These are phyloP conservation scores for Hecatera dysodea DNA, from an alignment of 2,888 invertebrate genomes.

Conservation along the genomic window DNA sequence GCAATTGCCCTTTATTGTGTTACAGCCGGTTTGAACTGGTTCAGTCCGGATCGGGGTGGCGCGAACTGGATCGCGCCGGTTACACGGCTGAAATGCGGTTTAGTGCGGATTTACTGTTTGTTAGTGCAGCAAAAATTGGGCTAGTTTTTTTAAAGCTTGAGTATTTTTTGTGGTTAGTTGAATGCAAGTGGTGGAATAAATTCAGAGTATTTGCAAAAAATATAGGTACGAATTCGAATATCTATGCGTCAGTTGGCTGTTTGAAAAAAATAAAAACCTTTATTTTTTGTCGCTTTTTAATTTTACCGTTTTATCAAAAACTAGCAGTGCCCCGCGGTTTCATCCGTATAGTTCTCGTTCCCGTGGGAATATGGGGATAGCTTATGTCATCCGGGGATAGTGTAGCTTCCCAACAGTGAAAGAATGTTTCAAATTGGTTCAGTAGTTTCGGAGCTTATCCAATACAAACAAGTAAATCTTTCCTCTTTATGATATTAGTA, in stretches of 20 bases:
- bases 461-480: no score
- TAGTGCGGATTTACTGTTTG: conserved; percentile 60
- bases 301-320: background rate
- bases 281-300: background rate
- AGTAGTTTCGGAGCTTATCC: no score
- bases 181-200: conserved; percentile 9
- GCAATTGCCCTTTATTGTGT: conserved; percentile 79
- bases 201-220: conserved; percentile 21
- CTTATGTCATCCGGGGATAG: no score
- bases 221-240: conserved; percentile 4
- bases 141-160: conserved; percentile 28
- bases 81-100: conserved; percentile 66
- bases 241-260: conserved; percentile 20
- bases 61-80: conserved; percentile 62
- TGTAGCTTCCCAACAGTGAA: no score
- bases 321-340: no score
- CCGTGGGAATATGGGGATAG: no score
- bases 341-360: no score
- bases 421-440: no score
- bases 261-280: background rate
- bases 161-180: conserved; percentile 33
- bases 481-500: no score
- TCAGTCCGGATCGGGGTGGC: conserved; percentile 54
- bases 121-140: conserved; percentile 52
- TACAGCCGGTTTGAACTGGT: conserved; percentile 71